Base-by-base conservation (phyloP, 2,888 invertebrate species). In the Apamea crenata region DNA sequence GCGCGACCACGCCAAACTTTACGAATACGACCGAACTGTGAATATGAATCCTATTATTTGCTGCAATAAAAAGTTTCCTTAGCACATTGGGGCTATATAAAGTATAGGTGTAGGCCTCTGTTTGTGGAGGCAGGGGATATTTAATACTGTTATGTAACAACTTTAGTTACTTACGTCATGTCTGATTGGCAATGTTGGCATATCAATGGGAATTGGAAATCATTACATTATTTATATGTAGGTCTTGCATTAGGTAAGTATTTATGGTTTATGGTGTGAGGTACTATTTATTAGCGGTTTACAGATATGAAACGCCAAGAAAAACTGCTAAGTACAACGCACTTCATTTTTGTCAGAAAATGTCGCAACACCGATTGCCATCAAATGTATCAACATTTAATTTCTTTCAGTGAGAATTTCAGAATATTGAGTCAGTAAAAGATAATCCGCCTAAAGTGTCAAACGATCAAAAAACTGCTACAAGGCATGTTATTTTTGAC, bases 31-130 rank as follows among this genome's bases (percentile, higher is more conserved):
- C 84, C 91, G 91, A 91, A 93, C 92, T 92, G 92, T 90, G 91
- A 92, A 93, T 94, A 94, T 94, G 94, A 95, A 94, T 94, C 92
- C 93, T 93, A 95, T 94, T 94, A 94, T 94, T 95, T 94, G 93
- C 92, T 91, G 88, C 91, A 94, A 94, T 95, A 94, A 94, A 95
- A 95, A 93, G 88, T 94, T 93, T 93, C 89, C 89, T 90, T 88
- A 90, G 92, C 91, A 91, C 91, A 88, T 90, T 83, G 88, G 32
- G 78, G 68, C 32, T 21, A 61, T 63, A 74, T 59, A 59, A 59
- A 12, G 56, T 59, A 59, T n/a, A n/a, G 10, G 25, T 56, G 12
- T 56, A 56, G n/a, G 56, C 56, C 56, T 56, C 4, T n/a, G 56
- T n/a, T 65, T 65, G 67, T 53, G 36, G 59, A 80, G 50, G 63